Base-by-base conservation (phyloP, 2,797 vertebrate species). In the Melanotaenia boesemani region DNA sequence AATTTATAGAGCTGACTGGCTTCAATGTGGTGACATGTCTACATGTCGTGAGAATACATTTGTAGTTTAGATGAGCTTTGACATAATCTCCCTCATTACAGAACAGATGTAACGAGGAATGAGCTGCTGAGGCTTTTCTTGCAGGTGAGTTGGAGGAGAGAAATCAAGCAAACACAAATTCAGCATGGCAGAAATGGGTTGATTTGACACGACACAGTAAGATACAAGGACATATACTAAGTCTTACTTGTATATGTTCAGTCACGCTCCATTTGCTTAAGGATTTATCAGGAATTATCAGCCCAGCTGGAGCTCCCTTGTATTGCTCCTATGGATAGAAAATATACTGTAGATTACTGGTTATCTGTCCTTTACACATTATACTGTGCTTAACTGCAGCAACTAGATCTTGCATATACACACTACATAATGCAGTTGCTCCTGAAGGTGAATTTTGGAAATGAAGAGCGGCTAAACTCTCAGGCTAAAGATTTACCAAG, bases 61-160 rank as follows among this genome's bases (percentile, higher is more conserved):
- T 80, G 77, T 83, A 80, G 83, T 86, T 89, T 80, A 72, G 74
- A 89, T 83, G 74, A 91, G 87, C 83, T 84, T 74, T 74, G 50
- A 50, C 67, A 62, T 92, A 87, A 92, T 91, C 86, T 80, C 76
- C 77, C 63, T 90, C 73, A 87, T 91, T 91, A 90, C 72, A 78
- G 65, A 64, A 70, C 71, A 69, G 52, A 83, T 57, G 67, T 90
- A 88, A 88, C 77, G 75, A 78, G 72, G 75, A 79, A 86, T 91
- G 83, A 87, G 78, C 76, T 75, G 60, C 64, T 30, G 26, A 57
- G 48, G 59, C 59, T 81, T 85, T 73, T 56, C 70, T 73, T 77
- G 66, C 82, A 85, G 77, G 83, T 87, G 85, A 83, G 74, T 75
- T 83, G 70, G 34, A 76, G 36, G 71, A 81, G 44, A 61, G 44